These are phyloP conservation scores for Todiramphus saurophagus DNA, from an alignment of 2,113 vertebrate genomes.

Conservation along the genomic window DNA sequence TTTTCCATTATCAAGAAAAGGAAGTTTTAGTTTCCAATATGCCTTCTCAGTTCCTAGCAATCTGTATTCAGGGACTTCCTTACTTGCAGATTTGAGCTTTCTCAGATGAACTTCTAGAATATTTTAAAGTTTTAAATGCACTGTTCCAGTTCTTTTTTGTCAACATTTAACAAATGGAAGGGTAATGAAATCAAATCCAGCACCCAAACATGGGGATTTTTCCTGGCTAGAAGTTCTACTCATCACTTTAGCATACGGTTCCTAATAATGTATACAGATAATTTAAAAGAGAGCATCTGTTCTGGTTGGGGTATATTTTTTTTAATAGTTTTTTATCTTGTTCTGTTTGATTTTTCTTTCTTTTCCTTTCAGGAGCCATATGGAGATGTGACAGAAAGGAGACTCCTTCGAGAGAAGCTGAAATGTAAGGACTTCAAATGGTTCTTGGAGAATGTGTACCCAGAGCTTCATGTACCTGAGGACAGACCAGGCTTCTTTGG, in stretches of 20 bases:
- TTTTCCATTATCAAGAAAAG: neutral
- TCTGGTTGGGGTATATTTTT: neutral
- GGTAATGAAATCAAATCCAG: slow-evolving; percentile 36
- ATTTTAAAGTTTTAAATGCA: neutral
- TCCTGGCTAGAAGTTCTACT: slow-evolving; percentile 16
- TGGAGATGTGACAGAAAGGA: slow-evolving; percentile 90
- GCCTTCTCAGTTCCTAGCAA: neutral
- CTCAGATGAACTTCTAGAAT: neutral
- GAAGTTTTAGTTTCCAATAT: neutral
- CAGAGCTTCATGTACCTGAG: slow-evolving; percentile 88
- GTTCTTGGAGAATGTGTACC: slow-evolving; percentile 92
- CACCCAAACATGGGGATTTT: slow-evolving; percentile 23
- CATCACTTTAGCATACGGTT: slow-evolving; percentile 8
- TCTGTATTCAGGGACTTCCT: neutral
- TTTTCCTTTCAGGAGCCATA: slow-evolving; percentile 84
- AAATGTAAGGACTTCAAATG: slow-evolving; percentile 91
- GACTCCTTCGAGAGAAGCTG: slow-evolving; percentile 81
- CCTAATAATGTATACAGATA: slow-evolving; percentile 46
- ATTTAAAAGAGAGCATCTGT: slow-evolving; percentile 41
- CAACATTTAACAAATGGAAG: slow-evolving; percentile 18
- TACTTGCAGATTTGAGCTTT: neutral
- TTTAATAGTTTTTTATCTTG: neutral
- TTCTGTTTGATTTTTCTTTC: neutral
- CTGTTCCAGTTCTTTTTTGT: neutral
- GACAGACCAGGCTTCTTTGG: slow-evolving; percentile 91